These are phyloP conservation scores for Enteromius unitaeniatus DNA, from an alignment of 2,797 vertebrate genomes.

Conservation along the genomic window DNA sequence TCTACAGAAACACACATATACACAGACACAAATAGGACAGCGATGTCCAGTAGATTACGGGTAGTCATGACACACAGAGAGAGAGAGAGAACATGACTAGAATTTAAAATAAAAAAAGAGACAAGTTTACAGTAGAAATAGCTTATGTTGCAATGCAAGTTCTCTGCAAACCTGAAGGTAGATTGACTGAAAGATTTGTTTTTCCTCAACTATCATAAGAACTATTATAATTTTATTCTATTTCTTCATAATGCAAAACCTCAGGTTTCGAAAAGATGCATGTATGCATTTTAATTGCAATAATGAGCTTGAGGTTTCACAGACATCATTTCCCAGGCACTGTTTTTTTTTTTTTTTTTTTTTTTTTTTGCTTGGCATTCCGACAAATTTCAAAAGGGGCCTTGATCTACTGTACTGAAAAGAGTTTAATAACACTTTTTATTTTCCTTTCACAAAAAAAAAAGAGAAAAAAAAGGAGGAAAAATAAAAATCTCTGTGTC, in stretches of 20 bases:
- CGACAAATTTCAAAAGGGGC: constrained; percentile 76
- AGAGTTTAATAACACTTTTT: constrained; percentile 61
- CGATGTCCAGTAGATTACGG: constrained; percentile 94
- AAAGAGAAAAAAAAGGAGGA: constrained; percentile 18
- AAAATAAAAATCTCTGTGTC: constrained; percentile 67
- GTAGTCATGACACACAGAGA: constrained; percentile 84
- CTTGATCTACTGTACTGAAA: constrained; percentile 74
- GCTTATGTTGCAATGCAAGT: constrained; percentile 67
- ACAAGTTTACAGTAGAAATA: constrained; percentile 83
- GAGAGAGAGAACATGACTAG: constrained; percentile 80
- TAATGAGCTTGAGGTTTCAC: constrained; percentile 80
- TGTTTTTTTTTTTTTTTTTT: constrained; percentile 28
- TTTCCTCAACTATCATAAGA: constrained; percentile 54
- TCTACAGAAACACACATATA: constrained; percentile 69
- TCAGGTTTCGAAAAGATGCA: constrained; percentile 77
- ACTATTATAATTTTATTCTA: constrained; percentile 62
- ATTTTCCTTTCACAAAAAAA: constrained; percentile 65
- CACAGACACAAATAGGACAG: constrained; percentile 80
- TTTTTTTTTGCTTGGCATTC: constrained; percentile 79
- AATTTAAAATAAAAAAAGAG: constrained; percentile 70
- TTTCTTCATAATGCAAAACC: constrained; percentile 73
- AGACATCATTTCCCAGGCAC: constrained; percentile 70
- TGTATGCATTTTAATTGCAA: constrained; percentile 77
- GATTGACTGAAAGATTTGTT: constrained; percentile 56
- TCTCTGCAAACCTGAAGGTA: constrained; percentile 66